These are phyloP conservation scores for Poecilia velifera DNA, from an alignment of 2,797 vertebrate species.

Conservation along the genomic window DNA sequence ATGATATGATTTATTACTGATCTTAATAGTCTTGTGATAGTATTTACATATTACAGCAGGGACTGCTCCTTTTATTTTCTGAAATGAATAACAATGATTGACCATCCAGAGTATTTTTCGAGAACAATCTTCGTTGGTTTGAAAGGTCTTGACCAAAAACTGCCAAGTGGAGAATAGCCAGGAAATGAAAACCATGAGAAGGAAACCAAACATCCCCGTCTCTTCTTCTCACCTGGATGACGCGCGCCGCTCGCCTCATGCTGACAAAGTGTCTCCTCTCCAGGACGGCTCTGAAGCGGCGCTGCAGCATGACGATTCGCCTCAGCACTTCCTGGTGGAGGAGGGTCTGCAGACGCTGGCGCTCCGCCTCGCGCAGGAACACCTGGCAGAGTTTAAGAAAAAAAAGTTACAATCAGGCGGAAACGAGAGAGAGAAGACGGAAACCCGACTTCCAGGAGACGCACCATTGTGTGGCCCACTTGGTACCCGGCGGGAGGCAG, in stretches of 20 bases:
- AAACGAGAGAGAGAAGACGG: neutral
- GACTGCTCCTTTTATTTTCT: too few species aligned
- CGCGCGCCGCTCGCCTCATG: constrained; percentile 79
- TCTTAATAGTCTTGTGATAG: too few species aligned
- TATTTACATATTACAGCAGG: too few species aligned
- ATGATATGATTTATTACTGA: neutral
- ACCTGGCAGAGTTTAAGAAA: constrained; percentile 75
- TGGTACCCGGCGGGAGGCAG: constrained; percentile 88
- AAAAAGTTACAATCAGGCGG: neutral
- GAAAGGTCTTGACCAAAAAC: neutral
- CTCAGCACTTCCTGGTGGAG: constrained; percentile 92
- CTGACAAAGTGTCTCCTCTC: constrained; percentile 87
- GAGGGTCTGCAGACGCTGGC: constrained; percentile 89
- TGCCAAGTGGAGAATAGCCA: neutral
- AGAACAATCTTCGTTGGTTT: neutral
- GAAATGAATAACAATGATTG: neutral
- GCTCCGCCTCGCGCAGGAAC: constrained; percentile 90
- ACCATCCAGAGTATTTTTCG: neutral
- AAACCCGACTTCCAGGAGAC: neutral
- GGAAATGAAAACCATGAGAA: neutral
- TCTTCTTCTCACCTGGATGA: constrained; percentile 85
- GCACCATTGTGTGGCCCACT: constrained; percentile 95
- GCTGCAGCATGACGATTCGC: constrained; percentile 87
- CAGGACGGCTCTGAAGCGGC: constrained; percentile 87
- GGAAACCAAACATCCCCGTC: neutral